Base-by-base conservation (phyloP, 2,113 vertebrate genomes). In the Struthio camelus region DNA sequence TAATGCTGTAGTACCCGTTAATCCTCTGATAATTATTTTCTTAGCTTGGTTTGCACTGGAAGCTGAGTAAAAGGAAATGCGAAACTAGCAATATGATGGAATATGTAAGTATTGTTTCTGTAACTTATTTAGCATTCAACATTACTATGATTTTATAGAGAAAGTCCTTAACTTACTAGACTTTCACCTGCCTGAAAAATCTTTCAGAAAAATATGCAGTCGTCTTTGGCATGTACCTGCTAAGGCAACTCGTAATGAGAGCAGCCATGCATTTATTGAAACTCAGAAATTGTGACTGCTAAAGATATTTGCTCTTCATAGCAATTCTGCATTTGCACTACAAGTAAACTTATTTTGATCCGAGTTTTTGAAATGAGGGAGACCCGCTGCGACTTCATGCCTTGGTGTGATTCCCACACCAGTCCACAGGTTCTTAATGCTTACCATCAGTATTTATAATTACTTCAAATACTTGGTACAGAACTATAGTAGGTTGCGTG, bases 31-130 rank as follows among this genome's bases (percentile, higher is more conserved):
- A 85, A 90, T 97, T 90, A 54, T 93, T 89, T 97, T 96, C 71
- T 96, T 97, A 99, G 99, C 99, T 99, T 97, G 99, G 99, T 91
- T 99, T 99, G 98, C 99, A 99, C 98, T 99, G 99, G 99, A 99
- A 99, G 96, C 98, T 99, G 98, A 99, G 99, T 90, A 99, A 99
- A 98, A 99, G 99, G 98, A 99, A 99, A 99, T 99, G 99, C 81
- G 99, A 99, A 98, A 99, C 98, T 98, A 99, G 98, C 98, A 99
- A 99, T 97, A 99, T 99, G 99, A 99, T 99, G 99, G 99, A 99
- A 96, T 99, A 98, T 96, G 98, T 99, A 97, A 99, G 98, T 99
- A 98, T 93, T 78, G 54, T 24, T 86, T 80, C 61, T 64, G 54
- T 90, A 85, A 64, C 7, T 77, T 61, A 56, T 27, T 89, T 94